Evolutionary conservation across 2,797 vertebrate genomes (phyloP), one percentile per base, ranked within the genome.

Genomic region (Epinephelus coioides): DNA sequence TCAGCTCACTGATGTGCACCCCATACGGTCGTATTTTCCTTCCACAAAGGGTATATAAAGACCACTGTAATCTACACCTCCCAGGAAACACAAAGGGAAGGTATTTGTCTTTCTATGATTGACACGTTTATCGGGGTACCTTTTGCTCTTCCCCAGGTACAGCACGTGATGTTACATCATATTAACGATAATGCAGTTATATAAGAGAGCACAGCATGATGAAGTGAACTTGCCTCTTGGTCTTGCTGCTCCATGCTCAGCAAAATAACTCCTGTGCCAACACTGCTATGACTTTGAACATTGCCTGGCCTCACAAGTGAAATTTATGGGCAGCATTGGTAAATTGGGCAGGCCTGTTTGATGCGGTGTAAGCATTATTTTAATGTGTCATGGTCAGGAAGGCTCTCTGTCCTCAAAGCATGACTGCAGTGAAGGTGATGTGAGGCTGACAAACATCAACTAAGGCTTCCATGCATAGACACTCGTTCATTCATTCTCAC

Each of bases 341-440:
- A 87, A 86, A 84, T 85, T 81, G 82, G 84, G 78, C 74, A 82
- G 84, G 74, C 88, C 78, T 76, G 61, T 88, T 84, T 92, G 86
- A 89, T 90, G 94, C 93, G 85, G 86, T 75, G 89, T 90, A 88
- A 91, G 91, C 87, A 84, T 84, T 92, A 87, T 89, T 89, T 77
- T 89, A 88, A 89, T 92, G 83, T 91, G 83, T 89, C 88, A 91
- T 76, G 85, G 87, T 78, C 87, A 82, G 83, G 78, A 73, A 89
- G 79, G 64, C 70, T 78, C 77, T 86, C 79, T 88, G 84, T 91
- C 86, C 88, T 87, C 73, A 87, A 21, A 62, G 79, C 7, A 40
- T 74, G 63, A 74, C 87, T 80, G 88, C 85, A 87, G 72, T 84
- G 61, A 84, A 82, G 85, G 86, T 83, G 77, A 86, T 44, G 70